phyloP scores from a whole-genome alignment of 2,797 vertebrate species.

The Eulemur albifrons region DNA sequence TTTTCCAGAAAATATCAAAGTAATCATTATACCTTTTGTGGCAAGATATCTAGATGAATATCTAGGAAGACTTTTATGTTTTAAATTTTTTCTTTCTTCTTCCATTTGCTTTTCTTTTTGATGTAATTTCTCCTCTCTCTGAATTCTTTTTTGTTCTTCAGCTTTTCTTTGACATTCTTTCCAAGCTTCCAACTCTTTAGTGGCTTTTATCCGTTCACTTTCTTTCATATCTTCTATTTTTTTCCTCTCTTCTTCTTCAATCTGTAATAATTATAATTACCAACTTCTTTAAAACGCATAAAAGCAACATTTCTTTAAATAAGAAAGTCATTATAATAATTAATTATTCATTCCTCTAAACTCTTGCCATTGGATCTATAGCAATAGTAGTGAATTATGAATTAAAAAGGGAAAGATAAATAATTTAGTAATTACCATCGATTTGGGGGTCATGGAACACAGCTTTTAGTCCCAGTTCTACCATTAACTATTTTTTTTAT shows the following conservation, averaged over 20 bases:
- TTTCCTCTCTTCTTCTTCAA: slow-evolving; percentile 90
- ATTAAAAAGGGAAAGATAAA: slow-evolving; percentile 3
- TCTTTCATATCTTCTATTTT: slow-evolving; percentile 91
- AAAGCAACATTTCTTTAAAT: slow-evolving; percentile 7
- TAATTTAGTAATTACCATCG: neutral
- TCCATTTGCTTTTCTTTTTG: slow-evolving; percentile 60
- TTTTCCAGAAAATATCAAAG: slow-evolving; percentile 32
- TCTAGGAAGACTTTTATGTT: slow-evolving; percentile 40
- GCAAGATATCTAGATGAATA: slow-evolving; percentile 25
- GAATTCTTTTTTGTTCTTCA: slow-evolving; percentile 70
- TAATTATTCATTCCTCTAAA: slow-evolving; percentile 15
- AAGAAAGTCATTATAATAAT: neutral
- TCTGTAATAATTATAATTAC: slow-evolving; percentile 81
- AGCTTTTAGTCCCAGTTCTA: slow-evolving; percentile 7
- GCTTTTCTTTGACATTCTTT: slow-evolving; percentile 81
- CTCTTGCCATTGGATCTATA: neutral
- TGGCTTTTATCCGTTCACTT: slow-evolving; percentile 86
- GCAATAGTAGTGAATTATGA: neutral
- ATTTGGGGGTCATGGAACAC: neutral
- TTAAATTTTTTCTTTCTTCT: slow-evolving; percentile 58
- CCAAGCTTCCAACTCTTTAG: slow-evolving; percentile 90
- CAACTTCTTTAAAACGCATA: neutral
- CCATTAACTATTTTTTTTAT: neutral
- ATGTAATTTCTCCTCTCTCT: neutral
- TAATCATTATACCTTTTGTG: slow-evolving; percentile 73